Conservation (phyloP, 2,797 vertebrate species). For the Oryzias sinensis region DNA sequence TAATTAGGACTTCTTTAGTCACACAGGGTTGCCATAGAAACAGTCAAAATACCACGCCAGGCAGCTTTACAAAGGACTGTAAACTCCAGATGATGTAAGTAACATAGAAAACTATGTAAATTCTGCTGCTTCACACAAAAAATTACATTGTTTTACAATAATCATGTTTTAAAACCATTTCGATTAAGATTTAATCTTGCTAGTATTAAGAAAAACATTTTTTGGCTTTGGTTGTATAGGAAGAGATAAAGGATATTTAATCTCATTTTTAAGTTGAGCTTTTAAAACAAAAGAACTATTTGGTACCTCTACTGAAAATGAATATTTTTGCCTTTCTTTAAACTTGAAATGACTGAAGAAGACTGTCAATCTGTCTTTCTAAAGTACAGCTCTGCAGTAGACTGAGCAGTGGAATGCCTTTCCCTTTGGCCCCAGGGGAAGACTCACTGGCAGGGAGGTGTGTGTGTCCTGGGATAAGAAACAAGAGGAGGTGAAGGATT, state of each 20-base stretch:
- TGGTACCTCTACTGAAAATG: too few relatives aligned
- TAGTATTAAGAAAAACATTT: too few relatives aligned
- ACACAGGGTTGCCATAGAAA: conserved; percentile 55
- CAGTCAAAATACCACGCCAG: conserved; percentile 54
- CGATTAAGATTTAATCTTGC: too few relatives aligned
- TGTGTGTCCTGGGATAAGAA: conserved; percentile 42
- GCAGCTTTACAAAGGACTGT: conserved; percentile 31
- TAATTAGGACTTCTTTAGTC: conserved; percentile 42
- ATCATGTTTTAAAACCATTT: too few relatives aligned
- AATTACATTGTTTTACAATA: too few relatives aligned
- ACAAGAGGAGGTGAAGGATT: conserved; percentile 17
- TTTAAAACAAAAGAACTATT: too few relatives aligned
- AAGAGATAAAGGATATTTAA: too few relatives aligned
- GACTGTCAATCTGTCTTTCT: conserved; percentile 23
- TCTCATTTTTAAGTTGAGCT: too few relatives aligned
- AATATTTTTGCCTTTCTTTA: too few relatives aligned
- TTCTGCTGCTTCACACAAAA: background rate
- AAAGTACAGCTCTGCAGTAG: conserved; percentile 56
- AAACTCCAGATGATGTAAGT: conserved; percentile 30
- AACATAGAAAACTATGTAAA: conserved; percentile 22
- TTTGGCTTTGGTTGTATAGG: too few relatives aligned
- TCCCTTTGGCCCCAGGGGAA: conserved; percentile 61
- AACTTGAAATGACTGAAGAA: conserved; percentile 18
- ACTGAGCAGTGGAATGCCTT: conserved; percentile 66
- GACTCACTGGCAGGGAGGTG: conserved; percentile 52